Percentiles rank a stretch among this genome's conserved stretches.
Evolutionary conservation across 2,888 invertebrate species (phyloP).

Genomic region (Drosophila diplacantha): DNA sequence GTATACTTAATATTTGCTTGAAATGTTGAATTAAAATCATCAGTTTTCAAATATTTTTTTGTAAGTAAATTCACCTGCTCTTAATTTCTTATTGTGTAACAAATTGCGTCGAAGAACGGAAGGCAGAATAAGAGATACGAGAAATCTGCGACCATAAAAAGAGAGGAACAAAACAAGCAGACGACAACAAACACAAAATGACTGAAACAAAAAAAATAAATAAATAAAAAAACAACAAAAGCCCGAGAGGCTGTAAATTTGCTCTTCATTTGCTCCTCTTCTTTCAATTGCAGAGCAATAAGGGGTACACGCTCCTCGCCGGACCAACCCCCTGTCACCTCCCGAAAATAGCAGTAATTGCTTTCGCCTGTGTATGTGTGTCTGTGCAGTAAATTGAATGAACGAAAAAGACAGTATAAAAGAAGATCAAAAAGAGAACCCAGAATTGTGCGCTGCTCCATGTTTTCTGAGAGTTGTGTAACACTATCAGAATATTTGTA

Average conservation of each 20-base stretch:
- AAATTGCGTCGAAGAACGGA: slow-evolving; percentile 50
- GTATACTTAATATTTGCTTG: not conserved
- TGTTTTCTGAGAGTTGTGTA: slow-evolving; percentile 38
- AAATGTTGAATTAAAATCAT: not conserved
- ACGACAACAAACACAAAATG: slow-evolving; percentile 52
- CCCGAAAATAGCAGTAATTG: slow-evolving; percentile 70
- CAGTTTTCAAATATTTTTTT: not conserved
- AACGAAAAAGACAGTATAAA: slow-evolving; percentile 60
- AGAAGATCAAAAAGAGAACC: slow-evolving; percentile 30
- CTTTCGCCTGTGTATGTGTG: slow-evolving; percentile 46
- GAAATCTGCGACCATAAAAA: slow-evolving; percentile 44
- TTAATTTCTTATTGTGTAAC: slow-evolving; percentile 64
- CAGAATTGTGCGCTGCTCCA: slow-evolving; percentile 21
- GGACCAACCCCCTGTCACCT: slow-evolving; percentile 8
- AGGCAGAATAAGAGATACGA: slow-evolving; percentile 26
- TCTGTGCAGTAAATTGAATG: slow-evolving; percentile 65
- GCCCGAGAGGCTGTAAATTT: slow-evolving; percentile 34
- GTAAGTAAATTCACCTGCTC: not conserved
- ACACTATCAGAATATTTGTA: not conserved
- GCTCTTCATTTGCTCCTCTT: slow-evolving; percentile 36
- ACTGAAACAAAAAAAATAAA: slow-evolving; percentile 37
- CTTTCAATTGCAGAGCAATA: slow-evolving; percentile 69
- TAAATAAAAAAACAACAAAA: slow-evolving; percentile 1
- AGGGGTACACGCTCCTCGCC: slow-evolving; percentile 31
- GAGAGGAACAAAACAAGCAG: slow-evolving; percentile 41